Evolutionary conservation across 2,888 invertebrate species (phyloP).

Genomic region (Stictocephala bisonia): DNA sequence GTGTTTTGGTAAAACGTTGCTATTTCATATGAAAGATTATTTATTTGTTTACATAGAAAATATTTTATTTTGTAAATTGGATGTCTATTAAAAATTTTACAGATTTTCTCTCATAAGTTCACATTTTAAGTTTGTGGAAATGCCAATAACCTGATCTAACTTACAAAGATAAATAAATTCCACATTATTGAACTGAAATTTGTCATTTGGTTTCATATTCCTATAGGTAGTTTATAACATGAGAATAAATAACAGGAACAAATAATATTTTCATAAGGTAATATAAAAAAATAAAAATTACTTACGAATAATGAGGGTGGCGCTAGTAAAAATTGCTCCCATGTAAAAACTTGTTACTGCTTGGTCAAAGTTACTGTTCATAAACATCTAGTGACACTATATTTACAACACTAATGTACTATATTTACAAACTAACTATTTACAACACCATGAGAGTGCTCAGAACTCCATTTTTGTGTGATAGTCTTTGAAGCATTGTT

Average conservation of each 20-base stretch:
- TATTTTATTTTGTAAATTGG: slow-evolving; percentile 11
- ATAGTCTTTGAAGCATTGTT: slow-evolving; percentile 8
- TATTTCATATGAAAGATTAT: slow-evolving; percentile 16
- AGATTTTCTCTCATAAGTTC: slow-evolving; percentile 6
- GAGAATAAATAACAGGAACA: slow-evolving; percentile 9
- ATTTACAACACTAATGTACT: background rate
- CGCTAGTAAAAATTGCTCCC: background rate
- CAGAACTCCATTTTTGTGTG: slow-evolving; percentile 22
- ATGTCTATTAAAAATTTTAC: background rate
- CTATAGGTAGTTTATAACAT: slow-evolving; percentile 1
- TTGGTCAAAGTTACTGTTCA: slow-evolving; percentile 21
- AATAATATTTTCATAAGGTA: slow-evolving; percentile 11
- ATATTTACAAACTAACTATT: slow-evolving; percentile 24
- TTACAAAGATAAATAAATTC: slow-evolving; percentile 7
- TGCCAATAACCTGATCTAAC: background rate
- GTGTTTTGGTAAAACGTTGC: background rate
- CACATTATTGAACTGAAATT: slow-evolving; percentile 3
- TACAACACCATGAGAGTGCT: slow-evolving; percentile 8
- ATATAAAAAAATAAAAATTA: slow-evolving; percentile 17
- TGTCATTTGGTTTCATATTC: slow-evolving; percentile 1
- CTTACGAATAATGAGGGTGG: slow-evolving; percentile 5
- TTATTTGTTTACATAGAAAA: slow-evolving; percentile 9
- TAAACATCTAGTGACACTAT: background rate
- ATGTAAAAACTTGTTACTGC: background rate
- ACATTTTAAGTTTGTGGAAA: background rate